Base-by-base conservation (phyloP, 2,797 vertebrate species). In the Brotula barbata region DNA sequence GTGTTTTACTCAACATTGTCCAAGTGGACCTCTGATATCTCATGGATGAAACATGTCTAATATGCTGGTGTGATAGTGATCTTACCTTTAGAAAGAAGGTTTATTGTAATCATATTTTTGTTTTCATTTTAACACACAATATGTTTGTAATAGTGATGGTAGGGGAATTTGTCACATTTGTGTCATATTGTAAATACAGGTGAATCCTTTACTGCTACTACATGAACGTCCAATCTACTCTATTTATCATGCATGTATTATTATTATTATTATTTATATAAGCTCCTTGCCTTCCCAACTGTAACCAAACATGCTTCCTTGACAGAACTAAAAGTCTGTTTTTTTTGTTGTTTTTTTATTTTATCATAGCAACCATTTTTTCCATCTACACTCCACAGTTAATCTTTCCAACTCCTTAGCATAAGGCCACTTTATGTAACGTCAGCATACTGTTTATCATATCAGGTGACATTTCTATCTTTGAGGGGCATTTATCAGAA, bases 401-500 rank as follows among this genome's bases (percentile, higher is more conserved):
- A 87, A 87, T 90, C 83, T 89, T 45, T 81, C 71, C 82, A 80
- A 76, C 80, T 85, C 85, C 82, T 85, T 82, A 85, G 82, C 81
- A 89, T 89, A 83, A 80, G 80, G 83, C 85, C 83, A 82, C 90
- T 87, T 89, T 87, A 88, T 83, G 88, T 89, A 87, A 86, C 63
- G 75, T 81, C 83, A 84, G 87, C 83, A 83, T 75, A 73, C 74
- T 82, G 78, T 85, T 85, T 88, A 89, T 85, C 86, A 86, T 89
- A 90, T 92, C 89, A 91, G 90, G 88, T 91, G 89, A 89, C 91
- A 87, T 89, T 88, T 87, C 84, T 89, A 89, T 90, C 89, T 89
- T 87, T 88, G 86, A 90, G 88, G 78, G 80, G 89, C 84, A 85
- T 91, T 91, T 91, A 92, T 93, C 90, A 89, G 88, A 39, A 84